Base-by-base conservation (phyloP, 2,797 vertebrate genomes). In the Sebastes flavidus region DNA sequence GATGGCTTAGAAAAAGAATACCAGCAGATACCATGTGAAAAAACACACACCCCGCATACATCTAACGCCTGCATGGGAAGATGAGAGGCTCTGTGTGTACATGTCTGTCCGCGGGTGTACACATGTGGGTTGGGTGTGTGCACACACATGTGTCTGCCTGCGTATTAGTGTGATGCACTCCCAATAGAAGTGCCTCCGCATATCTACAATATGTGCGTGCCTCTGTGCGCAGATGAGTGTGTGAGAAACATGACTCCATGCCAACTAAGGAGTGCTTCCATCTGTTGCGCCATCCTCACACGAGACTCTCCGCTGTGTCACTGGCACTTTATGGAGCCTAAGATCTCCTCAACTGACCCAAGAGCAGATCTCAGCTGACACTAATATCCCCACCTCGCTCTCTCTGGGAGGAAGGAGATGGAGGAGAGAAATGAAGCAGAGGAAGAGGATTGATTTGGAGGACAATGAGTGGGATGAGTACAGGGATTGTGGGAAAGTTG, bases 261-360 rank as follows among this genome's bases (percentile, higher is more conserved):
- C 87, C 93, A 93, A 68, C 83, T 84, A 83, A 85, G 82, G 94
- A 94, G 89, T 92, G 89, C 89, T 94, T 93, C 93, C 93, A 94
- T 95, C 92, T 94, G 94, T 87, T 85, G 83, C 75, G 7, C 80
- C 86, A 84, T 81, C 84, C 89, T 92, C 89, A 90, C 86, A 89
- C 74, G 52, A 90, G 90, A 92, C 82, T 92, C 78, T 87, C 81
- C 65, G 77, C 77, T 78, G 84, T 90, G 89, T 94, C 86, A 87
- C 75, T 83, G 89, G 73, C 80, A 91, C 89, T 93, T 94, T 87
- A 68, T 72, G 66, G 72, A 82, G 82, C 84, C 84, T 92, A 84
- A 89, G 89, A 93, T 92, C 89, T 89, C 74, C 85, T 84, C 69
- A 74, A 77, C 66, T 89, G 81, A 89, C 93, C 84, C 63, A 77